These are phyloP conservation scores for Muscicapa adusta DNA, from an alignment of 2,113 vertebrate species.

Conservation along the genomic window DNA sequence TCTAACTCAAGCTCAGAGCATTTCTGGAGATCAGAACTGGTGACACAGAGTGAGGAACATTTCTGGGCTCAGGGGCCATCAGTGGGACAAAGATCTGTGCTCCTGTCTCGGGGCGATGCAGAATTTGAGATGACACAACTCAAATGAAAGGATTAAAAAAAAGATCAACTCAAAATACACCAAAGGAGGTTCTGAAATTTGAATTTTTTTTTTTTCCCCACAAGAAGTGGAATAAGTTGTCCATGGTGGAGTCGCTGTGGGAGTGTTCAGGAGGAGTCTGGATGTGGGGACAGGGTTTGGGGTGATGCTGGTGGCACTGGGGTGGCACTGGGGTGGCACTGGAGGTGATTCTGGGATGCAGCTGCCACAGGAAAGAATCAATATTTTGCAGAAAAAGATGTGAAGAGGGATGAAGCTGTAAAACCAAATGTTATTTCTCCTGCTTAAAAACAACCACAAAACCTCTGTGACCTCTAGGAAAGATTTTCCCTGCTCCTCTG, in stretches of 20 bases:
- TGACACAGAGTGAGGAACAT: accelerated
- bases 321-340: not conserved
- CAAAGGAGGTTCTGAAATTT: not conserved
- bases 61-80: not conserved
- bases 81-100: not conserved
- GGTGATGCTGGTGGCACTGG: not conserved
- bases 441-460: not conserved
- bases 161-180: not conserved
- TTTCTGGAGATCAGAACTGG: not conserved
- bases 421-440: not conserved
- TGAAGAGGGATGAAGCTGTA: not conserved
- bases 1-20: accelerated
- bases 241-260: not conserved
- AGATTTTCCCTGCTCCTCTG: not conserved
- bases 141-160: not conserved
- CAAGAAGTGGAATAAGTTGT: not conserved
- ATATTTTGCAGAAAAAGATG: not conserved
- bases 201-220: not conserved
- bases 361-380: not conserved
- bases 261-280: not conserved
- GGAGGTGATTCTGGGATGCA: not conserved
- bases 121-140: accelerated
- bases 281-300: not conserved
- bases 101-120: not conserved
- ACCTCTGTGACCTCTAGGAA: not conserved